Evolutionary conservation across 1,140 invertebrate genomes (phyloP).

Genomic region (Stratiolaelaps scimitus): DNA sequence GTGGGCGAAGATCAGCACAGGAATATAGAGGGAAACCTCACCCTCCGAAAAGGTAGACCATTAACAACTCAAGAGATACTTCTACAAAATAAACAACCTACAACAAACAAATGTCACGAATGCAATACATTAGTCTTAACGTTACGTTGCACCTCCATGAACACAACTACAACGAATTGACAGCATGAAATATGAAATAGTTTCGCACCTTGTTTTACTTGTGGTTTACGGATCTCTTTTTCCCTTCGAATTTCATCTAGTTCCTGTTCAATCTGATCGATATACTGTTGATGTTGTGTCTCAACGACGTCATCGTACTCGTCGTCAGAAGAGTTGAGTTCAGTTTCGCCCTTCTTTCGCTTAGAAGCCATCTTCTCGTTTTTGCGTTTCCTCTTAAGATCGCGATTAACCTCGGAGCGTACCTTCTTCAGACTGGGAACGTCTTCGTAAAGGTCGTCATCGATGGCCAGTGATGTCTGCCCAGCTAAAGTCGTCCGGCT

Average conservation of each 20-base stretch:
- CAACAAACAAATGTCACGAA: neutral
- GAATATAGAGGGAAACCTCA: too few relatives aligned
- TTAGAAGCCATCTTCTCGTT: conserved; percentile 36
- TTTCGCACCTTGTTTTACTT: conserved; percentile 29
- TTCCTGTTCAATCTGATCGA: conserved; percentile 28
- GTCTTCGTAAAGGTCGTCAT: conserved; percentile 33
- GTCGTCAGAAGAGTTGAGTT: conserved; percentile 51
- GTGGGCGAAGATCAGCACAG: neutral
- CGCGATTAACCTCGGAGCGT: conserved; percentile 7
- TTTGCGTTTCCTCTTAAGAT: conserved; percentile 32
- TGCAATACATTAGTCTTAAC: neutral
- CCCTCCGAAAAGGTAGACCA: too few relatives aligned
- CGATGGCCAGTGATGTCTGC: conserved; percentile 22
- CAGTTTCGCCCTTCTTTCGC: conserved; percentile 34
- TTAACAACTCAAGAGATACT: too few relatives aligned
- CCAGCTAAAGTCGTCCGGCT: conserved; percentile 3
- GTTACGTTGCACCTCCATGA: neutral
- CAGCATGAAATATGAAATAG: neutral
- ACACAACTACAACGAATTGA: neutral
- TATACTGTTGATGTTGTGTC: conserved; percentile 33
- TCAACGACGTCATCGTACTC: conserved; percentile 42
- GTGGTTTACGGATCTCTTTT: conserved; percentile 33
- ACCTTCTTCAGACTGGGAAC: conserved; percentile 18
- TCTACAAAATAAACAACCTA: too few relatives aligned
- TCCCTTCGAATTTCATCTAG: conserved; percentile 33